Conservation (phyloP, 2,888 invertebrate genomes). For the Leptinotarsa rubiginosa region DNA sequence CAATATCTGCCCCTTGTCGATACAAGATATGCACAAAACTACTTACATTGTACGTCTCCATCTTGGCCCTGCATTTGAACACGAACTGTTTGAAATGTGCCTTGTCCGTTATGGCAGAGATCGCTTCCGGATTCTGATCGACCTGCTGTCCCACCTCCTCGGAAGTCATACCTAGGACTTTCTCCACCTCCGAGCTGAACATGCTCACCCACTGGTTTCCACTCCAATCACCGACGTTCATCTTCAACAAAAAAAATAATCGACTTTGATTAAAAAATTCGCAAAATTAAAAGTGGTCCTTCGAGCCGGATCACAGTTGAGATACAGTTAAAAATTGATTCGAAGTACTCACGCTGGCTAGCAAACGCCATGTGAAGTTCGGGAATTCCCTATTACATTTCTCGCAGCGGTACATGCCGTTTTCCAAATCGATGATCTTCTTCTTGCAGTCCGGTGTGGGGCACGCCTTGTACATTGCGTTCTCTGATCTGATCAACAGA, state of each 20-base stretch:
- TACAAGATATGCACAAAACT: neutral
- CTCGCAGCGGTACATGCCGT: slow-evolving; percentile 92
- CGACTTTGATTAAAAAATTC: neutral
- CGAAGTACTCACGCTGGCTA: slow-evolving; percentile 78
- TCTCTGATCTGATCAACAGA: slow-evolving; percentile 82
- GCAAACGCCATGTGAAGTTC: slow-evolving; percentile 86
- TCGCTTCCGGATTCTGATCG: slow-evolving; percentile 75
- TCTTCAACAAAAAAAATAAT: slow-evolving; percentile 66
- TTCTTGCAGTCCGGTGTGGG: slow-evolving; percentile 92
- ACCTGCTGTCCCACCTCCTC: slow-evolving; percentile 84
- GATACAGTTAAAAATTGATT: too few species aligned
- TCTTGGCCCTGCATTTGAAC: slow-evolving; percentile 87
- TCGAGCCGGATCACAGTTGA: neutral
- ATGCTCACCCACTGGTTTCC: slow-evolving; percentile 91
- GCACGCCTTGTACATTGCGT: slow-evolving; percentile 92
- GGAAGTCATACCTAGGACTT: slow-evolving; percentile 77
- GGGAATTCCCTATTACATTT: slow-evolving; percentile 90
- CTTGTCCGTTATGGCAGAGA: slow-evolving; percentile 77
- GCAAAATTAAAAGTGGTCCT: neutral
- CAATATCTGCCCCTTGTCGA: too few species aligned
- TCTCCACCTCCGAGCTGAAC: slow-evolving; percentile 87
- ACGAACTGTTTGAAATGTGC: slow-evolving; percentile 84
- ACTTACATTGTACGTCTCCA: slow-evolving; percentile 90
- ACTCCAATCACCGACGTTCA: slow-evolving; percentile 87
- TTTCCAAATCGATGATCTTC: slow-evolving; percentile 90